These are phyloP conservation scores for Rhea pennata DNA, from an alignment of 2,113 vertebrate genomes.

Conservation along the genomic window DNA sequence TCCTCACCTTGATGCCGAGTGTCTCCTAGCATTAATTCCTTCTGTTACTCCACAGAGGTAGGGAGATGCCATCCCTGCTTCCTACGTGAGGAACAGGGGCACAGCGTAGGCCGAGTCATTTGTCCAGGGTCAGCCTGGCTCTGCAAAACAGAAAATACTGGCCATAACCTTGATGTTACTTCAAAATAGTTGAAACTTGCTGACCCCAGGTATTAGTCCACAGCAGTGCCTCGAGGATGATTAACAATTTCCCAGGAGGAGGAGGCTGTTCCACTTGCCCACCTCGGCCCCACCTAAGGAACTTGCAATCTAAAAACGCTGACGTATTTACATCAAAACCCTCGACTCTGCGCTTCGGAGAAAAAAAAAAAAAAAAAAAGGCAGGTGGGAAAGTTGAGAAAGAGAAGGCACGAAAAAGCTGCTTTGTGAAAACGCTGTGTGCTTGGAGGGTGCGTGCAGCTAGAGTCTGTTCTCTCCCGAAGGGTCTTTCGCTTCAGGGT, in stretches of 20 bases:
- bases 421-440: neutral
- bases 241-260: neutral
- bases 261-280: neutral
- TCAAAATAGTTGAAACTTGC: neutral
- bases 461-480: neutral
- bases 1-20: neutral
- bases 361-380: neutral
- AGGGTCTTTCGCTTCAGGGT: constrained; percentile 1
- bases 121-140: neutral
- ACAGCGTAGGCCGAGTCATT: neutral
- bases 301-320: neutral
- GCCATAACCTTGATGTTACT: neutral
- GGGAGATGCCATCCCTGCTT: neutral
- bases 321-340: neutral
- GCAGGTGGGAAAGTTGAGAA: neutral
- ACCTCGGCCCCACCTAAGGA: neutral
- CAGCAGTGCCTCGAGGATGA: neutral
- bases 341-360: neutral
- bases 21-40: neutral
- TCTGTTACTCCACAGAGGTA: neutral
- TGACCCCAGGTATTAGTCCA: neutral
- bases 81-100: neutral
- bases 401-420: neutral
- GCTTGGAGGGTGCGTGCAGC: neutral
- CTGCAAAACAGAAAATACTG: neutral